Evolutionary conservation across 2,113 vertebrate genomes (phyloP), one percentile per base, ranked within the genome.

Genomic region (Vicugna pacos): DNA sequence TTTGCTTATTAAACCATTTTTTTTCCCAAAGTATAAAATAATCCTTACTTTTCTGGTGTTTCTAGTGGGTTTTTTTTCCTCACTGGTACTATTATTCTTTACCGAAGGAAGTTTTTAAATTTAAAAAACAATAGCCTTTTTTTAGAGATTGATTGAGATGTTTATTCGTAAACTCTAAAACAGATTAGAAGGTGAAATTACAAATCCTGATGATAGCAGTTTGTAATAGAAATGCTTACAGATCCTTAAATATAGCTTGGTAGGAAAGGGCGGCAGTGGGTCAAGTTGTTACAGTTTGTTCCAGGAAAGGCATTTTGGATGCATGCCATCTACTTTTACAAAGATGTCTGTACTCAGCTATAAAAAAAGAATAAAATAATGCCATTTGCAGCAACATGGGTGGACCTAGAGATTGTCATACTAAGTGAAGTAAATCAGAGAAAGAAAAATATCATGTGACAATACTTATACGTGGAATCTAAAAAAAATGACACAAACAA

Each of bases 261-360:
- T 48, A 58, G 92, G 96, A 56, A 76, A 89, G 92, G 96, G 75
- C 0, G 8, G 84, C 69, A 85, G 46, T 19, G 70, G 81, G 56
- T 50, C 26, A 16, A 35, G 54, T 75, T 73, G 94, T 97, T 86
- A 97, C 97, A 94, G 10, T 93, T 79, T 96, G 95, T 97, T 98
- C 97, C 97, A 95, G 94, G 94, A 97, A 97, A 81, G 77, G 56
- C 95, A 12, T 64, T 92, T 95, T 97, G 97, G 97, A 95, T 52
- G 60, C 13, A 70, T 12, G 94, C 97, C 97, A 95, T 64, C 75
- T 35, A 5, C 79, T 96, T 70, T 82, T 60, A 93, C 76, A 86
- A 77, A 97, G 91, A 85, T 67, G 76, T 46, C 96, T 94, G 38
- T 42, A 42, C 38, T 42, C 38, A 42, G 38, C 38, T 42, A 42